A percentile compares a stretch with the other conserved stretches of the same genome.
These are phyloP conservation scores for Ceriagrion tenellum DNA, from an alignment of 2,888 invertebrate species.

Conservation along the genomic window DNA sequence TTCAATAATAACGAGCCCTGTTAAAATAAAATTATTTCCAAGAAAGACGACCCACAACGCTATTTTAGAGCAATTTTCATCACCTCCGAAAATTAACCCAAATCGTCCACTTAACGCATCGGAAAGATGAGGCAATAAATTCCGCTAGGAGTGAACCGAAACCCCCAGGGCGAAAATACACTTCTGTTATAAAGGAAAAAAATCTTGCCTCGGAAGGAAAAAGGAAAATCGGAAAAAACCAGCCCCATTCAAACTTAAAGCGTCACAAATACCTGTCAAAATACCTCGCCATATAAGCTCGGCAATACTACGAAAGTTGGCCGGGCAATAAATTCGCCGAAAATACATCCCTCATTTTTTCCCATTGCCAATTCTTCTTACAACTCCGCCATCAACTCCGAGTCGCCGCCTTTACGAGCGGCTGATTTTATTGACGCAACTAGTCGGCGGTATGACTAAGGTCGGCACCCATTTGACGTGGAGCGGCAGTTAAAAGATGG, in stretches of 20 bases:
- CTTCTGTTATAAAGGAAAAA: background rate
- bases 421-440: background rate
- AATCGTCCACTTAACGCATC: background rate
- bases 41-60: background rate
- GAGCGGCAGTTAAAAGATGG: background rate
- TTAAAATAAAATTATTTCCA: background rate
- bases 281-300: background rate
- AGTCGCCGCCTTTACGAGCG: background rate
- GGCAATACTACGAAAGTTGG: slow-evolving; percentile 9
- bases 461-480: background rate
- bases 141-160: background rate
- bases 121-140: background rate
- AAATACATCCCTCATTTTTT: background rate
- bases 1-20: background rate
- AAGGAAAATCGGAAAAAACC: background rate
- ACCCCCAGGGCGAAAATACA: background rate
- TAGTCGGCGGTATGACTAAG: background rate
- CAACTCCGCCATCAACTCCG: background rate
- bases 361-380: background rate
- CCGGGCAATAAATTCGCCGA: slow-evolving; percentile 2
- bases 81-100: background rate
- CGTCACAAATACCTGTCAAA: background rate
- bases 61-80: slow-evolving; percentile 10
- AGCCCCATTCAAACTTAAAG: background rate
- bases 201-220: background rate